Conservation (phyloP, 2,113 vertebrate species). For the Sinocyclocheilus anshuiensis region DNA sequence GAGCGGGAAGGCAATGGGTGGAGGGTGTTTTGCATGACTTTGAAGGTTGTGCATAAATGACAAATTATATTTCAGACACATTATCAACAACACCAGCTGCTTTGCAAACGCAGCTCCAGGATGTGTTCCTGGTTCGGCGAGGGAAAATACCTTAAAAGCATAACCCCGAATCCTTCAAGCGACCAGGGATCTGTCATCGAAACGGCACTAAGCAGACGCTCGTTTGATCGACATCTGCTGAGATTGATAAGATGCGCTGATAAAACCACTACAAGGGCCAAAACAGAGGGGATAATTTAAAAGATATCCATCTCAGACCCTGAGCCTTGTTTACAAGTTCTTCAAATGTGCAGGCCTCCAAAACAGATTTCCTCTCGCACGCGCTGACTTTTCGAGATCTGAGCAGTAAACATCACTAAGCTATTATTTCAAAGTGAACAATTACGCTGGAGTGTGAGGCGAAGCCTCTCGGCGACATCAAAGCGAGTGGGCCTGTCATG, state of each 20-base stretch:
- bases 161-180: not conserved
- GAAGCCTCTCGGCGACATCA: constrained; percentile 33
- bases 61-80: constrained; percentile 28
- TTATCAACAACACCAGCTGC: constrained; percentile 39
- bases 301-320: constrained; percentile 16
- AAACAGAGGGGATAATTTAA: constrained; percentile 28
- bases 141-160: constrained; percentile 14
- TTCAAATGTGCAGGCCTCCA: constrained; percentile 18
- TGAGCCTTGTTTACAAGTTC: constrained; percentile 37
- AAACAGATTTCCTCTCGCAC: constrained; percentile 22
- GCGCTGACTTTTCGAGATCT: constrained; percentile 19
- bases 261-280: constrained; percentile 16
- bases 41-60: constrained; percentile 41
- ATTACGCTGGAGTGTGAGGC: constrained; percentile 45
- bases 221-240: constrained; percentile 14
- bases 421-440: constrained; percentile 44
- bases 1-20: not conserved
- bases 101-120: constrained; percentile 11
- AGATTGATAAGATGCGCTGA: constrained; percentile 18
- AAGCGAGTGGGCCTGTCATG: constrained; percentile 15
- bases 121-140: not conserved
- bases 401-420: constrained; percentile 35
- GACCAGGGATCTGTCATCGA: not conserved
- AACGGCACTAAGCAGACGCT: not conserved
- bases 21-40: constrained; percentile 35